phyloP scores from a whole-genome alignment of 1,140 invertebrate species.

The Dreissena rostriformis region DNA sequence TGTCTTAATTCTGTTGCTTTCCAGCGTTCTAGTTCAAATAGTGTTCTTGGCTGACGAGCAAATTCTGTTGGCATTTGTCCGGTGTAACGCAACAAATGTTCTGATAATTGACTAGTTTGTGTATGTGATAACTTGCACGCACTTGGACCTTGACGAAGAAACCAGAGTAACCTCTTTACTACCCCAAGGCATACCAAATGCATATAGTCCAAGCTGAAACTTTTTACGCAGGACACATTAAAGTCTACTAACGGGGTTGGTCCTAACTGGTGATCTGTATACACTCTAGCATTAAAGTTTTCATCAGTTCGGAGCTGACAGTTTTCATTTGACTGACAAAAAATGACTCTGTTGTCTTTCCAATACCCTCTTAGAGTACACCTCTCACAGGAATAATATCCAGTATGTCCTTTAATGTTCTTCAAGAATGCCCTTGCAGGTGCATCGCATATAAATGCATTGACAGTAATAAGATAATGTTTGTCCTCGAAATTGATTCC shows the following conservation, averaged over 20 bases:
- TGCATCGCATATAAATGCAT: conserved; percentile 76
- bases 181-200: conserved; percentile 80
- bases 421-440: conserved; percentile 79
- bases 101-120: conserved; percentile 56
- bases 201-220: conserved; percentile 80
- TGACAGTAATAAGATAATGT: conserved; percentile 55
- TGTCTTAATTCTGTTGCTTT: conserved; percentile 82
- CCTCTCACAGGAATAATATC: conserved; percentile 62
- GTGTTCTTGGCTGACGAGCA: conserved; percentile 74
- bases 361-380: conserved; percentile 59
- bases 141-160: conserved; percentile 62
- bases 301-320: conserved; percentile 33
- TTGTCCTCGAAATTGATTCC: conserved; percentile 63
- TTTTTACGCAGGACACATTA: conserved; percentile 72
- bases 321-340: too few relatives aligned
- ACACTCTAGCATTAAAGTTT: conserved; percentile 2
- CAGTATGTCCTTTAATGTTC: conserved; percentile 73
- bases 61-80: conserved; percentile 76
- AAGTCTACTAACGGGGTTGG: conserved; percentile 45
- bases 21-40: conserved; percentile 77
- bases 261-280: conserved; percentile 21
- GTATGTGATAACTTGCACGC: conserved; percentile 19
- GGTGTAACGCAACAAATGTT: conserved; percentile 36
- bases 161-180: conserved; percentile 72
- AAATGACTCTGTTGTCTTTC: conserved; percentile 57